A percentile compares a stretch with the other conserved stretches of the same genome.
Conservation (phyloP, 2,888 invertebrate genomes). For the Tenthredo scrophulariae region DNA sequence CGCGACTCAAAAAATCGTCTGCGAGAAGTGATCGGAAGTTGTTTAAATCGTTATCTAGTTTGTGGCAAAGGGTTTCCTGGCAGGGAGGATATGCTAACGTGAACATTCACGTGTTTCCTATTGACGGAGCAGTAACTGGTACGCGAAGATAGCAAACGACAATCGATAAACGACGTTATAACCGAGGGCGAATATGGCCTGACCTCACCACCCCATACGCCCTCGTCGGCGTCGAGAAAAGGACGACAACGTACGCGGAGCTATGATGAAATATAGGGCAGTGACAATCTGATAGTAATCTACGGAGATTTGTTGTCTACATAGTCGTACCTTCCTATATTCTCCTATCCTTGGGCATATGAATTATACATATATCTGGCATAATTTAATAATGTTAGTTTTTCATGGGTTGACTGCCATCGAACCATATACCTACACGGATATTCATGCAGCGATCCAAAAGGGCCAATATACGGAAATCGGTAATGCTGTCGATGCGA, state of each 20-base stretch:
- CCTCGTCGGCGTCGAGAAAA: constrained; percentile 30
- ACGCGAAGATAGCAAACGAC: constrained; percentile 21
- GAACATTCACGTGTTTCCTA: not conserved
- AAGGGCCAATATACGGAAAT: constrained; percentile 31
- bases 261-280: constrained; percentile 44
- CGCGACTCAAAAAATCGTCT: not conserved
- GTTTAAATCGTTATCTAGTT: not conserved
- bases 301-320: constrained; percentile 18
- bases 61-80: not conserved
- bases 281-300: constrained; percentile 24
- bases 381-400: constrained; percentile 33
- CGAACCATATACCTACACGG: not conserved
- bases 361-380: not conserved
- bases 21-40: not conserved
- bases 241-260: not conserved
- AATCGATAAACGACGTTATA: constrained; percentile 21
- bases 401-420: not conserved
- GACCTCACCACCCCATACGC: constrained; percentile 25
- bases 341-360: not conserved
- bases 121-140: constrained; percentile 6
- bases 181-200: constrained; percentile 13
- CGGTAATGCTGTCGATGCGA: not conserved
- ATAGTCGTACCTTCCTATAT: constrained; percentile 65
- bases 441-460: not conserved
- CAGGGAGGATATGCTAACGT: not conserved